Evolutionary conservation across 1,140 invertebrate genomes (phyloP).

Genomic region (Bemisia tabaci): DNA sequence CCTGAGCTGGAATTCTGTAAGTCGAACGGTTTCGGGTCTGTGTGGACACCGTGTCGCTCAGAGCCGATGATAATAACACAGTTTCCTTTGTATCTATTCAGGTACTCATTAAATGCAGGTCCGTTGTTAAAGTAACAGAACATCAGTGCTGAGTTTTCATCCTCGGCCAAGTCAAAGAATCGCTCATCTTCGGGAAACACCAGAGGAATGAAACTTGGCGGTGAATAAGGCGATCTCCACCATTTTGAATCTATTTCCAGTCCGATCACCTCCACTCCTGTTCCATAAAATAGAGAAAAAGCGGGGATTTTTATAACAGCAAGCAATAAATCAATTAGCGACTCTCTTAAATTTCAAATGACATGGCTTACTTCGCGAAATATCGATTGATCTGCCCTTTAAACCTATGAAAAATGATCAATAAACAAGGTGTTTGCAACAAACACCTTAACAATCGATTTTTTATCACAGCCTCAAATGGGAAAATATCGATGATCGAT

Average conservation of each 20-base stretch:
- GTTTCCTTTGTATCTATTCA: constrained; percentile 42
- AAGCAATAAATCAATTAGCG: too few relatives aligned
- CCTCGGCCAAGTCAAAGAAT: not conserved
- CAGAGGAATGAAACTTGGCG: constrained; percentile 31
- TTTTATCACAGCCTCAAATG: too few relatives aligned
- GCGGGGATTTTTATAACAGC: too few relatives aligned
- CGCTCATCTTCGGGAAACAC: constrained; percentile 22
- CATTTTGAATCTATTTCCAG: constrained; percentile 43
- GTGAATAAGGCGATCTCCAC: constrained; percentile 44
- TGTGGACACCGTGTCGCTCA: constrained; percentile 4
- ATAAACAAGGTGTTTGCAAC: too few relatives aligned
- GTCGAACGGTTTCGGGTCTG: constrained; percentile 7
- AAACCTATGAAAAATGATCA: too few relatives aligned
- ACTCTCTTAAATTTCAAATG: too few relatives aligned
- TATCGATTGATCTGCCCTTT: too few relatives aligned
- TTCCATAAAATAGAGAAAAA: constrained; percentile 19
- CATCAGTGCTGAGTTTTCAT: constrained; percentile 38
- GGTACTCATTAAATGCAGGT: constrained; percentile 45
- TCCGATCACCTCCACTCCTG: constrained; percentile 35
- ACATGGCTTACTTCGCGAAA: too few relatives aligned
- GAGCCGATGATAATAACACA: constrained; percentile 56
- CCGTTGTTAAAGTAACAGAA: constrained; percentile 66
- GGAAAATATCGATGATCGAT: too few relatives aligned
- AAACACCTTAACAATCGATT: too few relatives aligned
- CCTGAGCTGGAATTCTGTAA: not conserved